Evolutionary conservation across 2,113 vertebrate species (phyloP).

Genomic region (Syngnathoides biaculeatus): DNA sequence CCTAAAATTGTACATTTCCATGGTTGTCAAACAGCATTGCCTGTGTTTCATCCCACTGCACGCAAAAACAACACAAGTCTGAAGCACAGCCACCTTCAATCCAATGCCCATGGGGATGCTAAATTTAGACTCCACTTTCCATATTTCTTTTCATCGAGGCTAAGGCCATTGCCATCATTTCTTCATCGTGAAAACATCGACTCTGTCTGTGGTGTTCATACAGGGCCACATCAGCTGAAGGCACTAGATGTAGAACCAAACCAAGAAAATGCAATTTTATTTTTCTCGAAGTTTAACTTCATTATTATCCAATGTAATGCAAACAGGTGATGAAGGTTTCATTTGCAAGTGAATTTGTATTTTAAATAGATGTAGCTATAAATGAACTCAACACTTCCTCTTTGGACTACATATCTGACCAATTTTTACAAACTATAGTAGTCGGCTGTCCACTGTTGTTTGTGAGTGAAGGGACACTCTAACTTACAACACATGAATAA

Average conservation of each 20-base stretch:
- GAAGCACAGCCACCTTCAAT: conserved; percentile 41
- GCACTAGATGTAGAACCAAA: conserved; percentile 12
- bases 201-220: conserved; percentile 42
- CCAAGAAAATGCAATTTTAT: conserved; percentile 34
- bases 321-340: conserved; percentile 24
- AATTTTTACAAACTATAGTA: conserved; percentile 12
- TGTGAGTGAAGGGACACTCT: conserved; percentile 16
- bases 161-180: conserved; percentile 58
- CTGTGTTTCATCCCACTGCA: conserved; percentile 38
- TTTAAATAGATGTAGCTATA: too few species aligned
- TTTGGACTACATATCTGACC: conserved; percentile 10
- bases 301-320: conserved; percentile 6
- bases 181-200: conserved; percentile 64
- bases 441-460: conserved; percentile 9
- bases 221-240: conserved; percentile 30
- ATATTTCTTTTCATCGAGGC: conserved; percentile 69
- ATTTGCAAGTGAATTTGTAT: conserved; percentile 22
- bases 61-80: conserved; percentile 26
- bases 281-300: conserved; percentile 27
- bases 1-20: conserved; percentile 44
- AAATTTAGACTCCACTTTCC: conserved; percentile 66
- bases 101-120: conserved; percentile 41
- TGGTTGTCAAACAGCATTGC: conserved; percentile 46
- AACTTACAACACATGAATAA: conserved; percentile 43
- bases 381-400: conserved; percentile 16